Evolutionary conservation across 2,888 invertebrate species (phyloP).

Genomic region (Lucinisca nassula): DNA sequence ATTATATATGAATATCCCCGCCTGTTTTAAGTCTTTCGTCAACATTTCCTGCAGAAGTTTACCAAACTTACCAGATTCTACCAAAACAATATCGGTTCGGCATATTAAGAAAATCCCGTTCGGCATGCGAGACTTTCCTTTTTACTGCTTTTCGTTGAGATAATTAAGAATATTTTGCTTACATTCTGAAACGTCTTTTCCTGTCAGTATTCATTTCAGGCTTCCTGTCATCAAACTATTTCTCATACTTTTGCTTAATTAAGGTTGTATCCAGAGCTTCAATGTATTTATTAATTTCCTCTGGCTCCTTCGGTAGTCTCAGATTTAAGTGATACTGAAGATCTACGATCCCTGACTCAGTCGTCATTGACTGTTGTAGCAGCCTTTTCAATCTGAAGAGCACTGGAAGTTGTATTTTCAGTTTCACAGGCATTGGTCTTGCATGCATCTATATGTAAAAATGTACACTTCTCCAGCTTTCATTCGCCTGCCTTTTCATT

Average conservation of each 20-base stretch:
- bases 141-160: too few relatives aligned
- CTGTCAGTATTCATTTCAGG: not conserved
- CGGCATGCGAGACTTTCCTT: too few relatives aligned
- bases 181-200: too few relatives aligned
- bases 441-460: constrained; percentile 21
- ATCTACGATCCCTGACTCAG: not conserved
- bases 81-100: too few relatives aligned
- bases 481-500: constrained; percentile 16
- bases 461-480: not conserved
- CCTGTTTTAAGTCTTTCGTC: too few relatives aligned
- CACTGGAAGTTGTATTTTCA: not conserved
- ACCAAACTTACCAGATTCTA: too few relatives aligned
- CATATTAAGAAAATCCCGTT: too few relatives aligned
- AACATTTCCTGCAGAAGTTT: too few relatives aligned
- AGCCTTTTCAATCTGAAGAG: constrained; percentile 10
- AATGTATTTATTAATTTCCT: not conserved
- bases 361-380: not conserved
- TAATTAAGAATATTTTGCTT: too few relatives aligned
- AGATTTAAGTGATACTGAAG: not conserved
- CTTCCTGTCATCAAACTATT: constrained; percentile 11
- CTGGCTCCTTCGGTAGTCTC: not conserved
- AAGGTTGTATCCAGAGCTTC: not conserved
- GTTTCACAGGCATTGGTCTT: not conserved
- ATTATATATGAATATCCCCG: too few relatives aligned
- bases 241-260: not conserved